Evolutionary conservation across 53 echinoderm and acorn worm species (phyloP).

Genomic region (Hippasteria phrygiana): DNA sequence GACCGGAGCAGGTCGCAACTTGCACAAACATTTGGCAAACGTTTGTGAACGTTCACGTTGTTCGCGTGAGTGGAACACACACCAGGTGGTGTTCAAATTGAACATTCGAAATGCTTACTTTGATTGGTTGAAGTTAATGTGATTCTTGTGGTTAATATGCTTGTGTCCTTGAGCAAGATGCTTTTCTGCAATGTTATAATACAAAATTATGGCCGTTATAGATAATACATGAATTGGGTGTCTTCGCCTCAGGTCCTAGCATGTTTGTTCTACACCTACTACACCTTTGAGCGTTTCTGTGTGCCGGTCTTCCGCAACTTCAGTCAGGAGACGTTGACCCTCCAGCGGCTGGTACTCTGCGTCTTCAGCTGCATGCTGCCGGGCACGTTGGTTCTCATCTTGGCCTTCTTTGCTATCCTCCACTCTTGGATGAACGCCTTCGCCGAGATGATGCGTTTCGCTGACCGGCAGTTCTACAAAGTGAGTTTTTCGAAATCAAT

Average conservation of each 20-base stretch:
- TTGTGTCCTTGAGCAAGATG: too few species aligned
- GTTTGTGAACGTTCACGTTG: too few species aligned
- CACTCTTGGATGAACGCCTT: conserved; percentile 97
- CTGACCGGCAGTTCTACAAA: conserved; percentile 97
- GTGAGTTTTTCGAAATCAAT: too few species aligned
- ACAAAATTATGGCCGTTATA: too few species aligned
- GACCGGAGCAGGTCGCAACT: too few species aligned
- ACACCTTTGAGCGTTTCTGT: conserved; percentile 84
- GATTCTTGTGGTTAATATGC: too few species aligned
- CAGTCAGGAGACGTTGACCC: conserved; percentile 79
- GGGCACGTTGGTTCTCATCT: conserved; percentile 80
- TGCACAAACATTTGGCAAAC: too few species aligned
- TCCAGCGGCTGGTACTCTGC: conserved; percentile 74
- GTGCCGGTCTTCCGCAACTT: conserved; percentile 87
- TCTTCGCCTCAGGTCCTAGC: conserved; percentile 69
- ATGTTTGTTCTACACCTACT: conserved; percentile 89
- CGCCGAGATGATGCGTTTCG: conserved; percentile 97
- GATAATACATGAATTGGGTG: not conserved
- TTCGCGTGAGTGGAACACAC: too few species aligned
- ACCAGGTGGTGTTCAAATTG: too few species aligned
- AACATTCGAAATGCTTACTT: too few species aligned
- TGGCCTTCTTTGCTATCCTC: conserved; percentile 87
- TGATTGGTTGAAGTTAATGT: too few species aligned
- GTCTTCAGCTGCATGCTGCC: conserved; percentile 91
- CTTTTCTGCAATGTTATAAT: too few species aligned